Conservation (phyloP, 2,113 vertebrate genomes). For the Stegastes partitus region DNA sequence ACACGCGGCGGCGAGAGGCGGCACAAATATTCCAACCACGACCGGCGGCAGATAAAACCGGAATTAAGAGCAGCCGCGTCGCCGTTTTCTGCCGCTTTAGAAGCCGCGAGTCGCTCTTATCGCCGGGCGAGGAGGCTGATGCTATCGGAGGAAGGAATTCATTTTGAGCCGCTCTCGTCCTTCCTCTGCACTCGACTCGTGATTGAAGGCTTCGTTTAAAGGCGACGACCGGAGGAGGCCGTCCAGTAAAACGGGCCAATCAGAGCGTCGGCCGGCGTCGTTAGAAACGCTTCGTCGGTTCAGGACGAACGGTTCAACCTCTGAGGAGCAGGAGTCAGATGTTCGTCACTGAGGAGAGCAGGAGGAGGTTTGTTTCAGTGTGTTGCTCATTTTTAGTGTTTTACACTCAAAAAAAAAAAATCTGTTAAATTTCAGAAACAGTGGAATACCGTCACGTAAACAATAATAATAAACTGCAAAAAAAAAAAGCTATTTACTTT, state of each 20-base stretch:
- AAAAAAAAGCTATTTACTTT: too few species aligned
- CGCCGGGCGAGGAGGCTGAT: slow-evolving; percentile 20
- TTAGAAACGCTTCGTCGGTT: too few species aligned
- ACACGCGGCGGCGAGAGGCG: not conserved
- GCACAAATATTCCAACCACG: slow-evolving; percentile 34
- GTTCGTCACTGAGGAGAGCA: too few species aligned
- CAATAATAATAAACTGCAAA: too few species aligned
- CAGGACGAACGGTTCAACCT: too few species aligned
- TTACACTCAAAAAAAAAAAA: too few species aligned
- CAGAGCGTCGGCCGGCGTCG: too few species aligned
- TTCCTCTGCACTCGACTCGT: slow-evolving; percentile 19
- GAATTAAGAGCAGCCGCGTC: slow-evolving; percentile 18
- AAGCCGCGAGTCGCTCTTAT: slow-evolving; percentile 27
- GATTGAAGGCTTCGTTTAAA: slow-evolving; percentile 37
- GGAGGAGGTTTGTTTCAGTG: too few species aligned
- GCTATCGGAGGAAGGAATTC: slow-evolving; percentile 28
- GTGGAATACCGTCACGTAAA: too few species aligned
- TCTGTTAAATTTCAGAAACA: too few species aligned
- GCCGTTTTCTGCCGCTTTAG: slow-evolving; percentile 4
- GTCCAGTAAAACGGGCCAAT: not conserved
- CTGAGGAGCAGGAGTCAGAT: too few species aligned
- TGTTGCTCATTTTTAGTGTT: too few species aligned
- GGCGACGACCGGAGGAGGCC: slow-evolving; percentile 37
- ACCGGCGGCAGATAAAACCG: slow-evolving; percentile 18
- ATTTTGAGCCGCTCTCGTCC: slow-evolving; percentile 48